Percentiles rank a stretch among this genome's conserved stretches.
Conservation (phyloP, 1,140 invertebrate genomes). For the Caenorhabditis latens region DNA sequence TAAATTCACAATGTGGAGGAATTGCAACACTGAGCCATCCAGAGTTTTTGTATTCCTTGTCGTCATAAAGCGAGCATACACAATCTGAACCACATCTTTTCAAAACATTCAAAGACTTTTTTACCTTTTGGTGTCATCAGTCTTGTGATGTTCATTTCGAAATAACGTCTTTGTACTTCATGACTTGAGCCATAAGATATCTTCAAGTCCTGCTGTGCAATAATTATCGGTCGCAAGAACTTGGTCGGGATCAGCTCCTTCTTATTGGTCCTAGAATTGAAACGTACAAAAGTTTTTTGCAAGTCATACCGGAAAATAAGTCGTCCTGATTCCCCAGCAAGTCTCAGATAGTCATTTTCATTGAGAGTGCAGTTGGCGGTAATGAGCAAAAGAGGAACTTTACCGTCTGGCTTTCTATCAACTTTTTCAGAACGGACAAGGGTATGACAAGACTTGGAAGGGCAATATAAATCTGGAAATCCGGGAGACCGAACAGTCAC, state of each 20-base stretch:
- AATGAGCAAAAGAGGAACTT: neutral
- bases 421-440: neutral
- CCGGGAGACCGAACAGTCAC: neutral
- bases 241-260: neutral
- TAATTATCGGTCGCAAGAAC: neutral
- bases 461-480: constrained; percentile 30
- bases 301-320: neutral
- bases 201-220: neutral
- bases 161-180: neutral
- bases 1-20: neutral
- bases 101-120: neutral
- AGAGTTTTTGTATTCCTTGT: neutral
- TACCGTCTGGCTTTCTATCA: neutral
- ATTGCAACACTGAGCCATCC: neutral
- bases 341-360: neutral
- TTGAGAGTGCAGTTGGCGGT: neutral
- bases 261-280: neutral
- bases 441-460: neutral
- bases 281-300: too few species aligned
- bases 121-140: neutral
- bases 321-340: neutral
- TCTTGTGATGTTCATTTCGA: constrained; percentile 3
- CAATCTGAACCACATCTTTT: neutral
- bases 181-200: neutral
- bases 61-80: neutral